Conservation (phyloP, 2,888 invertebrate genomes). For the Physocephala rufipes region DNA sequence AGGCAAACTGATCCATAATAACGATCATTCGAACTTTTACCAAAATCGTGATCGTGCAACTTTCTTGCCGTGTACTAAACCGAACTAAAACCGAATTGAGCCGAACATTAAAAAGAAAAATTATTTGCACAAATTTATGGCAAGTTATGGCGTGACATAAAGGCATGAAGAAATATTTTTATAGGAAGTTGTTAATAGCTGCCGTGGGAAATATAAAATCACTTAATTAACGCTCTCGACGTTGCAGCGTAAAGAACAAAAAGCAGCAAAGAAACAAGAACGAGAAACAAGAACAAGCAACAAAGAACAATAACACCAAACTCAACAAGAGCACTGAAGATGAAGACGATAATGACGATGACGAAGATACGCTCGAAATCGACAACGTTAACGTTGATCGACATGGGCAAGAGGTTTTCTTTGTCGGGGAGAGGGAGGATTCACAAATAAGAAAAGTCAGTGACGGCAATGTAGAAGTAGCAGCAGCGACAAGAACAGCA, state of each 20-base stretch:
- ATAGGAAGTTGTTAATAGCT: not conserved
- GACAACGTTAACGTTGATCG: no score
- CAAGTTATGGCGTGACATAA: not conserved
- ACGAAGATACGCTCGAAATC: not conserved
- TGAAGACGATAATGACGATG: not conserved
- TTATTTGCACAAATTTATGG: constrained; percentile 1
- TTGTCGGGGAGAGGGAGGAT: no score
- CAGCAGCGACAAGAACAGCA: no score
- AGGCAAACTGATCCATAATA: no score
- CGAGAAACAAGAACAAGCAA: not conserved
- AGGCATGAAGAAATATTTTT: not conserved
- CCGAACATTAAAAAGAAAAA: constrained; percentile 2
- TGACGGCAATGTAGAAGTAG: no score
- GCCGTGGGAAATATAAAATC: constrained; percentile 3
- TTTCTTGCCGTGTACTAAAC: not conserved
- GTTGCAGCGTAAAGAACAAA: not conserved
- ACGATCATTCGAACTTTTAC: not conserved
- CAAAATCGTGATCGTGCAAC: constrained; percentile 19
- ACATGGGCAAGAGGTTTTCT: no score
- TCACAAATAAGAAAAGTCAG: no score
- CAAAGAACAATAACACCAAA: constrained; percentile 1
- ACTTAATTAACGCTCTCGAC: constrained; percentile 22
- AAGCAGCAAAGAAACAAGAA: not conserved
- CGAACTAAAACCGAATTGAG: no score
- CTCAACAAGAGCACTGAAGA: not conserved